A percentile compares a stretch with the other conserved stretches of the same genome.
Evolutionary conservation across 30 jellyfish, hydroid and myxozoan species (phyloP).

Genomic region (Cassiopea andromeda): DNA sequence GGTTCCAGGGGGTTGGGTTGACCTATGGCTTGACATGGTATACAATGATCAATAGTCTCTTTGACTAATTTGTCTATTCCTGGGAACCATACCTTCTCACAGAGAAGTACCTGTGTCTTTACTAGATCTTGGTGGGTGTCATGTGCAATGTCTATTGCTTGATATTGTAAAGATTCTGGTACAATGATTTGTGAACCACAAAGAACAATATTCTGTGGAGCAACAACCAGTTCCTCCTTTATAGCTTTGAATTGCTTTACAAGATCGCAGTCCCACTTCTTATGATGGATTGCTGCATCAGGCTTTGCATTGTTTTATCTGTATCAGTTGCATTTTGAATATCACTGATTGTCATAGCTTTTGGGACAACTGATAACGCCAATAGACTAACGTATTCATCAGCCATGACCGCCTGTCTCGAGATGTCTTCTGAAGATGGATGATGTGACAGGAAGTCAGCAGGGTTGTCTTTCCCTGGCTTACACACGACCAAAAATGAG

Average conservation of each 20-base stretch:
- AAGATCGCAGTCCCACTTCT: constrained; percentile 16
- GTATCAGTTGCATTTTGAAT: not conserved
- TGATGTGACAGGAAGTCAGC: constrained; percentile 51
- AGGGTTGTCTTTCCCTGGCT: constrained; percentile 37
- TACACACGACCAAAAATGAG: not conserved
- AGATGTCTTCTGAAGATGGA: not conserved
- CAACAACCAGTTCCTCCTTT: constrained; percentile 30
- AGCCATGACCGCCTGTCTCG: not conserved
- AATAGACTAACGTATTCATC: constrained; percentile 23
- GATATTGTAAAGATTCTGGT: constrained; percentile 39
- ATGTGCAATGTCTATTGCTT: constrained; percentile 40
- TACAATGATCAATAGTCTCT: constrained; percentile 42
- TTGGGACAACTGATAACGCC: not conserved
- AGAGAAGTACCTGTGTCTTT: constrained; percentile 40
- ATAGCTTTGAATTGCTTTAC: constrained; percentile 23
- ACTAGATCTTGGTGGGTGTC: constrained; percentile 68
- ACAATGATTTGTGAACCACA: constrained; percentile 44
- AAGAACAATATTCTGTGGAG: constrained; percentile 29
- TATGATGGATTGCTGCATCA: constrained; percentile 18
- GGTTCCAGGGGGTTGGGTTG: constrained; percentile 44
- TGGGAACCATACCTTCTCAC: constrained; percentile 63
- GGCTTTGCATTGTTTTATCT: not conserved
- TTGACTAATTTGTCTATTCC: constrained; percentile 40
- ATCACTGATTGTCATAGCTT: not conserved
- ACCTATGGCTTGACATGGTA: constrained; percentile 58